Conservation (phyloP, 2,888 invertebrate species). For the Dasypogon diadema region DNA sequence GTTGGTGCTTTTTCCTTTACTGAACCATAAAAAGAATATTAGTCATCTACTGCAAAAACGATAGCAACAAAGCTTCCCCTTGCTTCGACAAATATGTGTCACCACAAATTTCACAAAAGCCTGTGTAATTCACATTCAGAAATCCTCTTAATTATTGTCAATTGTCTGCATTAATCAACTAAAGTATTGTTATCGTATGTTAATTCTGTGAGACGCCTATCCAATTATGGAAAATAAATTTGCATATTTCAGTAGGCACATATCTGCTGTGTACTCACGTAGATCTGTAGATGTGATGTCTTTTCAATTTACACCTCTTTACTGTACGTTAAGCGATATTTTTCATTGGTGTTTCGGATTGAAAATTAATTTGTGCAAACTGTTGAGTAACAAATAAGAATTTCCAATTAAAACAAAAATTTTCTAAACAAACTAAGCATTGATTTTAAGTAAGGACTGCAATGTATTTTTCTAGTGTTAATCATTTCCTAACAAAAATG, state of each 20-base stretch:
- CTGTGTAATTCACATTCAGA: background rate
- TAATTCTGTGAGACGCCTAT: background rate
- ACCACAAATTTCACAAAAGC: background rate
- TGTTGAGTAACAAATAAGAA: background rate
- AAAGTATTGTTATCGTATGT: background rate
- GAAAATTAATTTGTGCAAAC: background rate
- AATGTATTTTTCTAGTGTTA: too few relatives aligned
- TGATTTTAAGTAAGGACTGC: too few relatives aligned
- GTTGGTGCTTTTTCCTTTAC: too few relatives aligned
- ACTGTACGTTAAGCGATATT: background rate
- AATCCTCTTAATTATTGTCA: background rate
- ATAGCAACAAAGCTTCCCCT: too few relatives aligned
- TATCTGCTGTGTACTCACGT: background rate
- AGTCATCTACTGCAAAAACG: too few relatives aligned
- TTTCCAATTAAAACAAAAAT: background rate
- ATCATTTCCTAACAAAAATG: too few relatives aligned
- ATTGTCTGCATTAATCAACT: background rate
- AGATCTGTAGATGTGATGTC: background rate
- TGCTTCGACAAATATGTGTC: background rate
- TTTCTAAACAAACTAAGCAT: too few relatives aligned
- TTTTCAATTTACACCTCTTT: background rate
- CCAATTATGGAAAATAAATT: background rate
- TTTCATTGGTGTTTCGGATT: background rate
- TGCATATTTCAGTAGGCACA: background rate
- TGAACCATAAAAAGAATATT: too few relatives aligned